Conservation (phyloP, 2,888 invertebrate species). For the Dorcus parallelipipedus region DNA sequence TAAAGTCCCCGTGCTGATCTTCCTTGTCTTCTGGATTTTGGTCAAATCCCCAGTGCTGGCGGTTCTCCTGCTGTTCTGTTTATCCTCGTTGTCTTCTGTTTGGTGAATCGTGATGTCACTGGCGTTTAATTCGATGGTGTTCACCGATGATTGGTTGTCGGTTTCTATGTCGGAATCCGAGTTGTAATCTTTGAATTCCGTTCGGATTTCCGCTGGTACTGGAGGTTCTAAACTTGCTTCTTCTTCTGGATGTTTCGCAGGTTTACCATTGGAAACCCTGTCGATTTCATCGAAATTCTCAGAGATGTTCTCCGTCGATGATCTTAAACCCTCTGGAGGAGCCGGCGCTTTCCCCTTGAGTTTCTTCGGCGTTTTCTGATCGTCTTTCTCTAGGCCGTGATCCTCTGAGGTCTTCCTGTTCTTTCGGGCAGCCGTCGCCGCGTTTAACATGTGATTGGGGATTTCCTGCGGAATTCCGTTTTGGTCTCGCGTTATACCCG, state of each 20-base stretch:
- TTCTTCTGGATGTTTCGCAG: constrained; percentile 33
- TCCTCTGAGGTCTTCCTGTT: constrained; percentile 59
- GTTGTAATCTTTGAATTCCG: constrained; percentile 37
- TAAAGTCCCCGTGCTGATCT: constrained; percentile 53
- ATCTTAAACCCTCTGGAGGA: constrained; percentile 52
- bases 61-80: constrained; percentile 67
- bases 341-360: constrained; percentile 72
- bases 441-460: constrained; percentile 68
- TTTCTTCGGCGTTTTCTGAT: constrained; percentile 54
- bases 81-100: constrained; percentile 58
- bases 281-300: constrained; percentile 55
- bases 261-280: constrained; percentile 48
- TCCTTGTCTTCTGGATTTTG: constrained; percentile 57
- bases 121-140: constrained; percentile 70
- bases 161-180: constrained; percentile 55
- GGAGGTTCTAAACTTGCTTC: constrained; percentile 8
- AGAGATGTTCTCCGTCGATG: constrained; percentile 33
- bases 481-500: constrained; percentile 58
- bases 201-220: constrained; percentile 8
- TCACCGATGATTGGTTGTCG: constrained; percentile 49
- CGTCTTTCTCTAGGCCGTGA: constrained; percentile 27
- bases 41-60: constrained; percentile 78
- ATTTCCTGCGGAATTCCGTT: constrained; percentile 67
- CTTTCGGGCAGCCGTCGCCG: constrained; percentile 65
- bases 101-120: constrained; percentile 74